Base-by-base conservation (phyloP, 2,113 vertebrate genomes). In the Patagioenas fasciata region DNA sequence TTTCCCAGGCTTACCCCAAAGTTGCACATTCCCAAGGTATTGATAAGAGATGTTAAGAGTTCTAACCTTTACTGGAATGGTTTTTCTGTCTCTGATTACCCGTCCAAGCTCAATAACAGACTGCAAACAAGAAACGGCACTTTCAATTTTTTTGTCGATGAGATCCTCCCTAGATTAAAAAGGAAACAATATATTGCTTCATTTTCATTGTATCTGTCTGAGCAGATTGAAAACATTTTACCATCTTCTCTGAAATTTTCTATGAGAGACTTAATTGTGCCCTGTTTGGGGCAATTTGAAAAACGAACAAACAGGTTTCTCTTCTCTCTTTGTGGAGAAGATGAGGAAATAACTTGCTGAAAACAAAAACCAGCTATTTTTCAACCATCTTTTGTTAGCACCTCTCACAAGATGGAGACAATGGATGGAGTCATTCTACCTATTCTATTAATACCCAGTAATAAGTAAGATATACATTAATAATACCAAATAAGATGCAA, bases 51-150 rank as follows among this genome's bases (percentile, higher is more conserved):
- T 36, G 15, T 60, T 47, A 67, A 60, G 65, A 66, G 47, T 24
- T 92, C 97, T 91, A 92, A 99, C 99, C 99, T 99, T 99, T 92
- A 99, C 98, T 21, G 99, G 99, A 89, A 99, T 98, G 15, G 99
- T 99, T 97, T 98, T 99, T 66, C 99, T 98, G 98, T 99, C 99
- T 94, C 99, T 97, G 95, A 99, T 99, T 95, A 99, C 99, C 95
- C 99, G 98, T 47, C 99, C 99, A 81, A 99, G 98, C 97, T 99
- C 99, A 93, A 99, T 99, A 97, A 99, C 98, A 24, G 99, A 99
- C 96, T 99, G 99, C 99, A 99, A 99, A 91, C 98, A 98, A 78
- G 98, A 99, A 58, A 99, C 98, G 1, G 99, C 99, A 14, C 93
- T 98, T 98, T 99, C 99, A 19, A 98, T 99, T 78, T 98, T 99